Percentiles rank a stretch among this genome's conserved stretches.
phyloP scores from a whole-genome alignment of 64 coral and sea anemone genomes.

The Cladopsammia gracilis region DNA sequence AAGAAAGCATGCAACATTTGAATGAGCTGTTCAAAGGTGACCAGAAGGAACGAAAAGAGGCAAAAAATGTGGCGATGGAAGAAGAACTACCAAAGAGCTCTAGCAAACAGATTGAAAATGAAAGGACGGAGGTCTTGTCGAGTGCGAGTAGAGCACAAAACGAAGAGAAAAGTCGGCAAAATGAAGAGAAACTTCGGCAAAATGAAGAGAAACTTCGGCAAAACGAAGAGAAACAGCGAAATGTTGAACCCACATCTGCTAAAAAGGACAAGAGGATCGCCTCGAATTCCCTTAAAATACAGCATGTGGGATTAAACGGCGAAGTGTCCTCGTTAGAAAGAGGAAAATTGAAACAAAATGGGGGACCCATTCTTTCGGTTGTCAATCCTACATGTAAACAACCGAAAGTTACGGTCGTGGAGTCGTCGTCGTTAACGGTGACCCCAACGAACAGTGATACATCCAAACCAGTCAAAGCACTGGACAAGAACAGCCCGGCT shows the following conservation, averaged over 20 bases:
- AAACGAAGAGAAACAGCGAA: background rate
- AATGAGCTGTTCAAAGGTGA: constrained; percentile 75
- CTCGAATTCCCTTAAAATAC: constrained; percentile 69
- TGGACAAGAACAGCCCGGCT: constrained; percentile 77
- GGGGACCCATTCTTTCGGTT: background rate
- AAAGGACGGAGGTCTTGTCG: background rate
- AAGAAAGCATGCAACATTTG: constrained; percentile 71
- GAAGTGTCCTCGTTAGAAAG: constrained; percentile 76
- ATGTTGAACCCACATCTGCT: background rate
- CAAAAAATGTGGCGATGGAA: background rate
- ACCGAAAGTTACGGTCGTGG: constrained; percentile 30
- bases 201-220: background rate
- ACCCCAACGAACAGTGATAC: background rate
- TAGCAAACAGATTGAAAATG: background rate
- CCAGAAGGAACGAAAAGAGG: constrained; percentile 46
- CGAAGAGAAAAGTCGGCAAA: constrained; percentile 7
- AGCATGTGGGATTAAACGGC: constrained; percentile 88
- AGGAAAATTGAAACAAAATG: constrained; percentile 2
- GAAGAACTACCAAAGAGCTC: background rate
- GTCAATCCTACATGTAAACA: constrained; percentile 35
- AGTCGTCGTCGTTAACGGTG: constrained; percentile 22
- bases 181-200: background rate
- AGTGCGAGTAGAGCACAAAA: background rate
- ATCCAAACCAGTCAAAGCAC: constrained; percentile 47
- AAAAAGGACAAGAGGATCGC: constrained; percentile 11